Evolutionary conservation across 1,140 invertebrate species (phyloP).

Genomic region (Lepidurus apus): DNA sequence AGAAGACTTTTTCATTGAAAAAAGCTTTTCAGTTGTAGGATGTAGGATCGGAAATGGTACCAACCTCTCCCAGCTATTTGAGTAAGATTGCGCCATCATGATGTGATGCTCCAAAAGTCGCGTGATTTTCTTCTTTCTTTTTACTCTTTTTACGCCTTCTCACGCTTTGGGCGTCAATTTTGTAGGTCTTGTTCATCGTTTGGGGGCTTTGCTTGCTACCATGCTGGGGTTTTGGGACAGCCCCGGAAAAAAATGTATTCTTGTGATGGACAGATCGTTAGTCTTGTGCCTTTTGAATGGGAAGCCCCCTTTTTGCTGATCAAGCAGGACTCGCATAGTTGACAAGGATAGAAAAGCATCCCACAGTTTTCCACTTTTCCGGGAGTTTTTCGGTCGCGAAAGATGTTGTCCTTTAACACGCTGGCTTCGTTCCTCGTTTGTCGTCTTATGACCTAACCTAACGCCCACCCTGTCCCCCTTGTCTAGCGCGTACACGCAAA

Average conservation of each 20-base stretch:
- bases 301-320: slow-evolving; percentile 17
- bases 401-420: slow-evolving; percentile 5
- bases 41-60: too few relatives aligned
- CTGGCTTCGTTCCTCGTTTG: not conserved
- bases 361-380: not conserved
- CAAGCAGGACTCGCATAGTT: not conserved
- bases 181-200: not conserved
- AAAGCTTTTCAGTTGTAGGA: not conserved
- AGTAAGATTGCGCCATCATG: not conserved
- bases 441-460: not conserved
- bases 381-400: not conserved
- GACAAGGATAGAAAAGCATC: slow-evolving; percentile 21
- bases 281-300: slow-evolving; percentile 15
- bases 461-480: not conserved
- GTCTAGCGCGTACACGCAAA: not conserved
- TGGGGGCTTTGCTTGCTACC: not conserved
- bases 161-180: not conserved
- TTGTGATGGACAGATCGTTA: slow-evolving; percentile 21
- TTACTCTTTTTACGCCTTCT: not conserved
- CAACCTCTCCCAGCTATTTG: not conserved
- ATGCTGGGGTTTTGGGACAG: not conserved
- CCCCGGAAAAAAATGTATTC: not conserved
- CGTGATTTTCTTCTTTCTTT: not conserved
- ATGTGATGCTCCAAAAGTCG: not conserved
- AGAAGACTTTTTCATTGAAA: not conserved